phyloP scores from a whole-genome alignment of 2,888 invertebrate genomes.

The Aspidiotus rigidus region DNA sequence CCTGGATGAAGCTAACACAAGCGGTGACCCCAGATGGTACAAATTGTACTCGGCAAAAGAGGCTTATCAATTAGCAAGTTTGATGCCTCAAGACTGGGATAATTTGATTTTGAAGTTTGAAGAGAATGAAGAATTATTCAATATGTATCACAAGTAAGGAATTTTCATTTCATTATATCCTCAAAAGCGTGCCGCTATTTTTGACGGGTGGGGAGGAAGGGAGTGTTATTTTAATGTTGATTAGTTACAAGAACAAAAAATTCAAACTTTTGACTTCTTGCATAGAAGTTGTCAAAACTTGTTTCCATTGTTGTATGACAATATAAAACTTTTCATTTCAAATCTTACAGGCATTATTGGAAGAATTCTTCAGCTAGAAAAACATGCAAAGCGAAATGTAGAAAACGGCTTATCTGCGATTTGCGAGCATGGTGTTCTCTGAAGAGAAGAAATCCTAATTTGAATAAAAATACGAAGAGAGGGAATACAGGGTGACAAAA shows the following conservation, averaged over 20 bases:
- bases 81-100: slow-evolving; percentile 86
- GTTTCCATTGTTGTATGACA: too few species aligned
- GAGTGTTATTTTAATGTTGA: too few species aligned
- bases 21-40: slow-evolving; percentile 83
- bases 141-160: slow-evolving; percentile 73
- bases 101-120: slow-evolving; percentile 78
- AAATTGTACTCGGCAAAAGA: slow-evolving; percentile 78
- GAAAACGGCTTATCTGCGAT: slow-evolving; percentile 76
- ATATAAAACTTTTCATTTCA: background rate
- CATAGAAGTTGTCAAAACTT: too few species aligned
- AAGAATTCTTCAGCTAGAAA: slow-evolving; percentile 79
- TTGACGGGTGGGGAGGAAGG: too few species aligned
- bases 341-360: slow-evolving; percentile 64
- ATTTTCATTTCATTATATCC: too few species aligned
- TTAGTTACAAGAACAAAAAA: too few species aligned
- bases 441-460: too few species aligned
- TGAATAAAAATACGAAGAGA: too few species aligned
- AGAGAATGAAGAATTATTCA: slow-evolving; percentile 74
- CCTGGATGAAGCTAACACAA: slow-evolving; percentile 81
- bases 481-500: too few species aligned
- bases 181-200: too few species aligned
- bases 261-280: too few species aligned
- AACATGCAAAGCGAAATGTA: slow-evolving; percentile 72
- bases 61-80: slow-evolving; percentile 73
- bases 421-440: slow-evolving; percentile 73